A percentile compares a stretch with the other conserved stretches of the same genome.
These are phyloP conservation scores for Brotula barbata DNA, from an alignment of 2,797 vertebrate genomes.

Conservation along the genomic window DNA sequence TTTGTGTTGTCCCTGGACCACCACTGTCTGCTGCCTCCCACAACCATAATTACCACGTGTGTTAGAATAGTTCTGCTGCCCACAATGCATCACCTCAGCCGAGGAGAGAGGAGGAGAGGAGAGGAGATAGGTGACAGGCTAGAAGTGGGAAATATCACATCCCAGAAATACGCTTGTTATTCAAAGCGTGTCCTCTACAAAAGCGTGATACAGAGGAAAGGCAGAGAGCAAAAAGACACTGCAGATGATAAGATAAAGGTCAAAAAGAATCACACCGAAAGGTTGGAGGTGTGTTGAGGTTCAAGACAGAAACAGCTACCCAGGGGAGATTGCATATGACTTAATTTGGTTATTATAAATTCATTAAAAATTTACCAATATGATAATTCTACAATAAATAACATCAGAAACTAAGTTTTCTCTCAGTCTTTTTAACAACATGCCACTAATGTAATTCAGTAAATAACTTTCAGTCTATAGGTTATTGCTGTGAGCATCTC, in stretches of 20 bases:
- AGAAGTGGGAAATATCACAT: conserved; percentile 24
- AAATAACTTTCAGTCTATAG: not conserved
- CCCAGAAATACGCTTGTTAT: conserved; percentile 67
- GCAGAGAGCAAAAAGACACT: conserved; percentile 55
- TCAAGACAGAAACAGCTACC: conserved; percentile 42
- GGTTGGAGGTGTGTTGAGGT: conserved; percentile 45
- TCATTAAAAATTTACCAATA: not conserved
- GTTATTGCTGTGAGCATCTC: not conserved
- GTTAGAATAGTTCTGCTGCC: conserved; percentile 78
- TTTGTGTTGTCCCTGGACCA: conserved; percentile 78
- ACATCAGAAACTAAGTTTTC: conserved; percentile 2
- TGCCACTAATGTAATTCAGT: conserved; percentile 8
- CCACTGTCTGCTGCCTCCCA: conserved; percentile 81
- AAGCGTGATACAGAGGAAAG: conserved; percentile 59
- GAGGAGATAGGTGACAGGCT: conserved; percentile 19
- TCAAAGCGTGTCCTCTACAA: conserved; percentile 63
- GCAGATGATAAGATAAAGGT: conserved; percentile 74
- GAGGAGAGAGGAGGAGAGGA: conserved; percentile 29
- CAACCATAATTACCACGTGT: conserved; percentile 81
- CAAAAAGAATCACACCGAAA: conserved; percentile 67
- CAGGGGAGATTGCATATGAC: conserved; percentile 22
- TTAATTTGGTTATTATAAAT: conserved; percentile 24
- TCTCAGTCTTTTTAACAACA: not conserved
- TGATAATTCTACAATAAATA: not conserved
- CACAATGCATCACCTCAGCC: conserved; percentile 71